Conservation (phyloP, 1,140 invertebrate species). For the Euwallacea fornicatus region DNA sequence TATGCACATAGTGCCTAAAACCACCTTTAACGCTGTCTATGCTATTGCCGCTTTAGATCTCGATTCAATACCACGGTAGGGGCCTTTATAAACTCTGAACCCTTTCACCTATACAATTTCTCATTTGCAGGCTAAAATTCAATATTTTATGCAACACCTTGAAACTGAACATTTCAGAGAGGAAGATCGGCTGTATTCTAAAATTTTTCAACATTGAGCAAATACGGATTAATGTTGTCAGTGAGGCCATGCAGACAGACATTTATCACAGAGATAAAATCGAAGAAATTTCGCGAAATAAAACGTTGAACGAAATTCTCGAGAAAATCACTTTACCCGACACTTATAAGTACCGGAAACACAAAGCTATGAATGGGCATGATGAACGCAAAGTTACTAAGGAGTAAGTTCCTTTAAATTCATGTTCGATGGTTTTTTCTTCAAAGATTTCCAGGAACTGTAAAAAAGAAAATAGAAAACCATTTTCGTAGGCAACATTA, state of each 20-base stretch:
- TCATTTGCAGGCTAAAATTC: constrained; percentile 69
- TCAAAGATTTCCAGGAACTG: too few relatives aligned
- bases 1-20: constrained; percentile 73
- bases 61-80: constrained; percentile 47
- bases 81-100: neutral
- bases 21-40: constrained; percentile 43
- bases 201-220: constrained; percentile 65
- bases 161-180: constrained; percentile 79
- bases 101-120: neutral
- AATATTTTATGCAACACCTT: constrained; percentile 72
- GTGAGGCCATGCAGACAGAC: constrained; percentile 35
- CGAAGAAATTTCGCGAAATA: constrained; percentile 5
- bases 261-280: constrained; percentile 31
- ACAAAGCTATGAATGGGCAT: constrained; percentile 30
- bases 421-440: too few relatives aligned
- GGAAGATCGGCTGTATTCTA: constrained; percentile 65
- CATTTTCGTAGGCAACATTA: too few relatives aligned
- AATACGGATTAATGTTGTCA: constrained; percentile 37
- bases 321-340: constrained; percentile 30
- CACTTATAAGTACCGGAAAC: constrained; percentile 34
- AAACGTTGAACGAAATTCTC: constrained; percentile 36
- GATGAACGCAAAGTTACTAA: constrained; percentile 14
- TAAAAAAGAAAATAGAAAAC: neutral
- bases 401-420: constrained; percentile 33
- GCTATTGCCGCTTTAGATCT: constrained; percentile 44